Evolutionary conservation across 1,140 invertebrate species (phyloP).

Genomic region (Musca domestica): DNA sequence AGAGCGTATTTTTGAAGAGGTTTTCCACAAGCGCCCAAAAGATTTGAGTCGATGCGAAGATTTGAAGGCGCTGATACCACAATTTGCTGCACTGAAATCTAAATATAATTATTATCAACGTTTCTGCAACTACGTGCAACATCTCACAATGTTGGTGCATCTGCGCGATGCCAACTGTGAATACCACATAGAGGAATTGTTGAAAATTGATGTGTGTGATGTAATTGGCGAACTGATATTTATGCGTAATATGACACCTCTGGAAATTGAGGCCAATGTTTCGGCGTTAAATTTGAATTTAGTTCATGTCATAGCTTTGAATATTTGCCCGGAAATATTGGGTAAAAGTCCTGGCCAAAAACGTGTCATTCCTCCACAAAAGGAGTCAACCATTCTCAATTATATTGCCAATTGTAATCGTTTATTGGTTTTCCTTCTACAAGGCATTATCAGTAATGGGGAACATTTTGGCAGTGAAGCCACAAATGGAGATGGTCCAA

Average conservation of each 20-base stretch:
- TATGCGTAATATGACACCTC: constrained; percentile 56
- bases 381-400: constrained; percentile 53
- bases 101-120: constrained; percentile 51
- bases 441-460: constrained; percentile 53
- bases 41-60: constrained; percentile 34
- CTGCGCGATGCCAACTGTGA: constrained; percentile 52
- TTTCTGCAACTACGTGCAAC: constrained; percentile 54
- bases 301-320: constrained; percentile 59
- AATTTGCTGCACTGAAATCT: constrained; percentile 39
- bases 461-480: constrained; percentile 43
- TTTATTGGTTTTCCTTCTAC: constrained; percentile 59
- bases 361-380: constrained; percentile 23
- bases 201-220: constrained; percentile 51
- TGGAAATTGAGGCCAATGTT: constrained; percentile 59
- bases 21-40: constrained; percentile 30
- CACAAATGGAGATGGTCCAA: constrained; percentile 34
- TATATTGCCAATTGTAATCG: constrained; percentile 61
- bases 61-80: constrained; percentile 30
- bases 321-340: constrained; percentile 58
- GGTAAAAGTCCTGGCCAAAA: constrained; percentile 8
- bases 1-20: constrained; percentile 33
- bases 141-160: constrained; percentile 52
- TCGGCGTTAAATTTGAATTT: constrained; percentile 60
- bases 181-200: constrained; percentile 51
- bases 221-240: constrained; percentile 61